Conservation (phyloP, 2,113 vertebrate species). For the Laticauda laticaudata region DNA sequence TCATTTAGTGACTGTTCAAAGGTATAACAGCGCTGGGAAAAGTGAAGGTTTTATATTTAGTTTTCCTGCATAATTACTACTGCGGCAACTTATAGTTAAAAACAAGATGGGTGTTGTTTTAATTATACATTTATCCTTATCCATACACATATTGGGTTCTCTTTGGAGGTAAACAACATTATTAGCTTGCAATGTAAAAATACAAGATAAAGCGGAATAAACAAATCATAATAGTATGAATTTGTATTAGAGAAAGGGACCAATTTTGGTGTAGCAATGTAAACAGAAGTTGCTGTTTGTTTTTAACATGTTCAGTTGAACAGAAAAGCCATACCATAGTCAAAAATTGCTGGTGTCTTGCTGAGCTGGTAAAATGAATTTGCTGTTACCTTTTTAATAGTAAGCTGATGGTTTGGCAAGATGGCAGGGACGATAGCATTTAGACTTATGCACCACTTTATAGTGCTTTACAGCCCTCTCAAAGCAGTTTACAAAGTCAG, state of each 20-base stretch:
- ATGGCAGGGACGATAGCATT: background rate
- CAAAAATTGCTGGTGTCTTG: background rate
- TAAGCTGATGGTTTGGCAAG: background rate
- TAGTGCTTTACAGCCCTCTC: no score
- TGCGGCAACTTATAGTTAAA: background rate
- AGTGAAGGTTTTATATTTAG: background rate
- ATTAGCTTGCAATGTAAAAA: background rate
- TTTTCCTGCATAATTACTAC: background rate
- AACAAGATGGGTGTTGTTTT: background rate
- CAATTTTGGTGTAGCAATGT: background rate
- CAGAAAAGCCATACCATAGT: background rate
- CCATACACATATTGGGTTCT: background rate
- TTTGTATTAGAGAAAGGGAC: background rate
- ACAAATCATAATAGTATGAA: background rate
- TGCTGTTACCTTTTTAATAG: background rate
- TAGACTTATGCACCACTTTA: no score
- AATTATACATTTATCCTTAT: background rate
- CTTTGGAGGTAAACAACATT: background rate
- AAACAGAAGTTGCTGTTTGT: background rate
- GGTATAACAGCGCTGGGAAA: background rate
- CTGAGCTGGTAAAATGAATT: background rate
- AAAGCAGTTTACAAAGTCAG: no score
- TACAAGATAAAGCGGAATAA: background rate
- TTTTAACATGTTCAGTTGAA: background rate
- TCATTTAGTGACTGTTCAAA: background rate